Evolutionary conservation across 2,797 vertebrate genomes (phyloP).

Genomic region (Echeneis naucrates): DNA sequence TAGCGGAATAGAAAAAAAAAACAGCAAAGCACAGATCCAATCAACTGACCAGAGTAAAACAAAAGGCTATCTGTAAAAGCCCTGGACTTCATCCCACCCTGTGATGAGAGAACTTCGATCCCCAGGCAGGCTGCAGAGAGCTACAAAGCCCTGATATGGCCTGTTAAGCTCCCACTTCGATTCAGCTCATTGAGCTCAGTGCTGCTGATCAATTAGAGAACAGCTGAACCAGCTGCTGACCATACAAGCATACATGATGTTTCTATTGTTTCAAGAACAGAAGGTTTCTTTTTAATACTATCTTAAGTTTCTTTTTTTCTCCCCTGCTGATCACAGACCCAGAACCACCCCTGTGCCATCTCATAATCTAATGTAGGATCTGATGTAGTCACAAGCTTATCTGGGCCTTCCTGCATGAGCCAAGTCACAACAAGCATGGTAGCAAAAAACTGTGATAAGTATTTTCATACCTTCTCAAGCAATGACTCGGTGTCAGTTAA

Average conservation of each 20-base stretch:
- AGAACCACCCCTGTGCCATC: slow-evolving; percentile 21
- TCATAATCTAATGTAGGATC: neutral
- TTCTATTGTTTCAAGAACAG: slow-evolving; percentile 30
- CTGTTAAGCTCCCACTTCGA: slow-evolving; percentile 64
- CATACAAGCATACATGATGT: slow-evolving; percentile 38
- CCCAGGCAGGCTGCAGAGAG: slow-evolving; percentile 34
- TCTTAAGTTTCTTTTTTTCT: slow-evolving; percentile 43
- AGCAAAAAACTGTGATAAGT: neutral
- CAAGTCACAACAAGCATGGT: slow-evolving; percentile 6
- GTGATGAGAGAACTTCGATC: slow-evolving; percentile 70
- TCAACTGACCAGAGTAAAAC: slow-evolving; percentile 60
- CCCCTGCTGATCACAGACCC: slow-evolving; percentile 28
- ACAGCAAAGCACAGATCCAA: slow-evolving; percentile 43
- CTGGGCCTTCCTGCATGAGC: neutral
- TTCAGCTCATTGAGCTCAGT: slow-evolving; percentile 54
- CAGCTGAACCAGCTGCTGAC: slow-evolving; percentile 72
- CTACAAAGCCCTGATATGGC: slow-evolving; percentile 57
- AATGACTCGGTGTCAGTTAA: neutral
- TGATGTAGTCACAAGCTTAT: slow-evolving; percentile 10
- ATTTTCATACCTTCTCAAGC: neutral
- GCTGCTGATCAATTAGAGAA: slow-evolving; percentile 74
- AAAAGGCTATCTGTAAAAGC: slow-evolving; percentile 73
- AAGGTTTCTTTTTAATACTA: slow-evolving; percentile 7
- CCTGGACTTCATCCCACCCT: slow-evolving; percentile 63
- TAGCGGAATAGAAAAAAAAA: slow-evolving; percentile 2